Base-by-base conservation (phyloP, 2,888 invertebrate species). In the Eristalis intricaria region DNA sequence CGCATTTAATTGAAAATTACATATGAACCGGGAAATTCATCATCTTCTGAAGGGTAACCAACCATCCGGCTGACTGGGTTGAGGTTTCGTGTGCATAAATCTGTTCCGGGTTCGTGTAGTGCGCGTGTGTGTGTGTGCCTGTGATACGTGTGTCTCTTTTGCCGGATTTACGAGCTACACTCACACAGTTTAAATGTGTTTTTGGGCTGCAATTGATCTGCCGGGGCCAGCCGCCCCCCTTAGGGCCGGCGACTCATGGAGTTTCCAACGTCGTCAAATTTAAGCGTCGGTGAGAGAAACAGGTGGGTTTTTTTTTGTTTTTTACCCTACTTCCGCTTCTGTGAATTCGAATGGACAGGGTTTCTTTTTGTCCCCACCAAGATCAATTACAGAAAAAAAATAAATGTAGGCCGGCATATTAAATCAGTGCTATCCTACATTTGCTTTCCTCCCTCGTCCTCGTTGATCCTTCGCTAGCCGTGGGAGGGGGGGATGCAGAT, bases 201-300 rank as follows among this genome's bases (percentile, higher is more conserved):
- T 92, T 92, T 90, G 91, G 91, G 91, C 89, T 89, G 90, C 90
- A 90, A 90, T 89, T 90, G 90, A 91, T 90, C 90, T 90, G 90
- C 87, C 87, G 87, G 87, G 91, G 93, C 92, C 93, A 92, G 93
- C 93, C 93, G 93, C 93, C 93, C 93, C 91, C 90, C 90, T 90
- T 92, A 92, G 93, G 93, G 93, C 93, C 92, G 93, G 93, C 93
- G 91, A 92, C 91, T 91, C 92, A 93, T 93, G 93, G 93, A 93
- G 92, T 92, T 91, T 93, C 92, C 92, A 91, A 92, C 90, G 90
- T 90, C 92, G 89, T 90, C 91, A 89, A 89, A 91, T 91, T 90
- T 92, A 91, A 92, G 88, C 83, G 84, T 84, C 80, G 83, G 86
- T 89, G 89, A 90, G 64, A 88, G 89, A 76, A 90, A 90, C 90